Base-by-base conservation (phyloP, 2,113 vertebrate genomes). In the Apistogramma diplotaenia region DNA sequence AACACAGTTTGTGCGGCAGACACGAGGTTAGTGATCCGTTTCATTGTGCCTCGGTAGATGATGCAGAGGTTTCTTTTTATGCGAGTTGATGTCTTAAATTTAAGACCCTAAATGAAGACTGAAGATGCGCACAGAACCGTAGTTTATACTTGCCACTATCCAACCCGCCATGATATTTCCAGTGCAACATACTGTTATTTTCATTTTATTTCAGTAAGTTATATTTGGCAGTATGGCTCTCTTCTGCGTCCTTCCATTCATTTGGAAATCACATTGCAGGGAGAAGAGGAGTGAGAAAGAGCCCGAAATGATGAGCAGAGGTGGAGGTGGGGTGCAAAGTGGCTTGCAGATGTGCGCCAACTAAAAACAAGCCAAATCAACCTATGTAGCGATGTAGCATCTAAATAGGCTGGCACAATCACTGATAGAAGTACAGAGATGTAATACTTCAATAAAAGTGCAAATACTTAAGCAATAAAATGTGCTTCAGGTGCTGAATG, bases 1-100 rank as follows among this genome's bases (percentile, higher is more conserved):
- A 90, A 88, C 84, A 83, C 37, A 40, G 67, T 91, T 85, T 87
- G 83, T 81, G 77, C 71, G 40, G 76, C 25, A 86, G 76, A 87
- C 72, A 73, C 33, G 33, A 79, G 46, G 55, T 76, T 79, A 58
- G 33, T 37, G 55, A 85, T 73, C n/a, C n/a, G 43, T 15, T 60
- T 72, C 49, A 54, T 54, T 56, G 18, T 21, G 73, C 8, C 37
- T 58, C 54, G 55, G 59, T 12, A 57, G 31, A 55, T 43, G 13
- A 59, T 2, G 31, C 29, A 9, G 16, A 19, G 13, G 49, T 6
- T 59, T 37, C 16, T 35, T 40, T 78, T 49, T 60, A 25, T 46
- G 25, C 9, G 25, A 70, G 60, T 23, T 76, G 21, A 59, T 21
- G 43, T 12, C 57, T 56, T 70, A 70, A 21, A 74, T 33, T 56